phyloP scores from a whole-genome alignment of 2,113 vertebrate genomes.

The Periophthalmodon schlosseri region DNA sequence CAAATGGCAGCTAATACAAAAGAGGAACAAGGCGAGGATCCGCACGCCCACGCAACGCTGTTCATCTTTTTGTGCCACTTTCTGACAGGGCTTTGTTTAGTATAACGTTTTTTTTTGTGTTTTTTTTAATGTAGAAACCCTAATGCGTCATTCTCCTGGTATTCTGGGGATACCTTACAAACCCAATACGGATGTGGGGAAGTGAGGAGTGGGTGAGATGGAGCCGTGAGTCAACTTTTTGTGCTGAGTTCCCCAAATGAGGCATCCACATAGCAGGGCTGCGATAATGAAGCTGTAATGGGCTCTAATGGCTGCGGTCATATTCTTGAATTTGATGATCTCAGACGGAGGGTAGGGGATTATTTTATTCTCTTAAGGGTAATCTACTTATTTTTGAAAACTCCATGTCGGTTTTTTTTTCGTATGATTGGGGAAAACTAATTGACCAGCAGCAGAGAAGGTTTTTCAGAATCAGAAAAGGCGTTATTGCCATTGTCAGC shows the following conservation, averaged over 20 bases:
- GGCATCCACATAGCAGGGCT: not conserved
- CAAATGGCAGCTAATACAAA: conserved; percentile 31
- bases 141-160: conserved; percentile 24
- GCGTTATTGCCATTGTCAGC: too few species aligned
- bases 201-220: not conserved
- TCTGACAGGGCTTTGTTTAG: conserved; percentile 7
- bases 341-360: too few species aligned
- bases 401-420: not conserved
- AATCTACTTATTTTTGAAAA: not conserved
- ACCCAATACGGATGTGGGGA: not conserved
- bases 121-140: conserved; percentile 37
- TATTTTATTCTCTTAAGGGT: too few species aligned
- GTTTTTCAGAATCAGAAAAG: too few species aligned
- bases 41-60: conserved; percentile 30
- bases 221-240: conserved; percentile 29
- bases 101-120: conserved; percentile 17
- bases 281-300: not conserved
- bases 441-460: too few species aligned
- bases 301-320: not conserved
- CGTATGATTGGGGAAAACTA: too few species aligned
- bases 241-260: not conserved
- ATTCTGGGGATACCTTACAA: conserved; percentile 34
- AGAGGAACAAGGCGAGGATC: conserved; percentile 17
- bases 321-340: too few species aligned
- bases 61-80: conserved; percentile 31